Percentiles rank a stretch among this genome's conserved stretches.
Evolutionary conservation across 1,140 invertebrate genomes (phyloP).

Genomic region (Megathymus violae): DNA sequence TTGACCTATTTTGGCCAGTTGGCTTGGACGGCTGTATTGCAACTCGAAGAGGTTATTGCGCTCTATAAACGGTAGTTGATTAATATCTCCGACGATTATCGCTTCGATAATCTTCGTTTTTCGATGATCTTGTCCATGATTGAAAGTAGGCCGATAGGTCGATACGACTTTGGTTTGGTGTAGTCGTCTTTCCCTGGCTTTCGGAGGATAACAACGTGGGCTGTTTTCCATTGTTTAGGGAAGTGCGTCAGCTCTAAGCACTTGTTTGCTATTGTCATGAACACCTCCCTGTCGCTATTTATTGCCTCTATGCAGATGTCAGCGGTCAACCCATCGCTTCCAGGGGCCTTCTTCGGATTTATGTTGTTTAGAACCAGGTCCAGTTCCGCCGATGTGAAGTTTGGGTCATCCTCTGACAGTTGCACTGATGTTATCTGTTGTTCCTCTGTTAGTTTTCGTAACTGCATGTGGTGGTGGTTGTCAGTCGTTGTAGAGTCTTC

Average conservation of each 20-base stretch:
- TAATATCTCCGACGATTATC: slow-evolving; percentile 42
- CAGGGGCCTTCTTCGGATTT: background rate
- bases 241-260: background rate
- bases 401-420: background rate
- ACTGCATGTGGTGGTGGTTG: background rate
- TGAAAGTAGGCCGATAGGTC: too few species aligned
- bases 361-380: background rate
- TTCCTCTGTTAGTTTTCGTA: background rate
- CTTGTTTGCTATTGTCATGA: background rate
- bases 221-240: background rate
- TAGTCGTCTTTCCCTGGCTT: too few species aligned
- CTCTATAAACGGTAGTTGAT: slow-evolving; percentile 50
- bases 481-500: slow-evolving; percentile 30
- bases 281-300: background rate
- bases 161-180: too few species aligned
- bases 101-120: too few species aligned
- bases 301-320: background rate
- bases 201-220: slow-evolving; percentile 14
- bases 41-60: slow-evolving; percentile 45
- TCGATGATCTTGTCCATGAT: too few species aligned
- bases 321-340: background rate
- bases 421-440: background rate
- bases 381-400: background rate
- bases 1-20: slow-evolving; percentile 16
- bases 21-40: slow-evolving; percentile 31